These are phyloP conservation scores for Scolopax bukidnonensis DNA, from an alignment of 2,797 vertebrate genomes.

Conservation along the genomic window DNA sequence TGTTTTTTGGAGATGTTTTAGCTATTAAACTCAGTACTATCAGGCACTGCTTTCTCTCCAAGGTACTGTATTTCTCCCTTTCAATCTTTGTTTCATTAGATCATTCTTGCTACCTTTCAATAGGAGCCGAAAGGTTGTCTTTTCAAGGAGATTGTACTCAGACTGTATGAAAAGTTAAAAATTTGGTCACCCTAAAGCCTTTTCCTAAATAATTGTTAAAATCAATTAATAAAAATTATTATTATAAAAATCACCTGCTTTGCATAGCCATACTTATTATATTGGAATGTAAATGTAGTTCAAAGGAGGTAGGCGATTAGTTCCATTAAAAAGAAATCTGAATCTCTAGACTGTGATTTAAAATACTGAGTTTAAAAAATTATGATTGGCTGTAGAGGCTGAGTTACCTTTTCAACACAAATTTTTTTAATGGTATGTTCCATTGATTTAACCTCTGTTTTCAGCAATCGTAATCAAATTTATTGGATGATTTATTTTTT, in stretches of 20 bases:
- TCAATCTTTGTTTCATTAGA: not conserved
- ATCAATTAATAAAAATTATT: not conserved
- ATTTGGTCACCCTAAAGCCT: not conserved
- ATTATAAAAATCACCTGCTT: not conserved
- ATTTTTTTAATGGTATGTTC: not conserved
- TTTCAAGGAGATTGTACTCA: not conserved
- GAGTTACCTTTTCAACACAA: not conserved
- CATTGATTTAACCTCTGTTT: not conserved
- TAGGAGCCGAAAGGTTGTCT: not conserved
- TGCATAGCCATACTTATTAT: not conserved
- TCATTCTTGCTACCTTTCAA: not conserved
- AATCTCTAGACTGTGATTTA: not conserved
- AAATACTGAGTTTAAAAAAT: not conserved
- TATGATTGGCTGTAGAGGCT: not conserved
- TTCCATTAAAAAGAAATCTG: not conserved
- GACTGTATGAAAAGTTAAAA: not conserved
- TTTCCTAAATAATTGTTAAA: not conserved
- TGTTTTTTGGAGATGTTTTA: not conserved
- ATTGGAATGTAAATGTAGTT: not conserved
- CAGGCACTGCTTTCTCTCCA: not conserved
- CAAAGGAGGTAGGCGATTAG: not conserved
- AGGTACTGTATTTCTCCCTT: not conserved
- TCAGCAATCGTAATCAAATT: not conserved
- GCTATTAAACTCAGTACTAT: not conserved
- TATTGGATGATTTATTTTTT: not conserved